These are phyloP conservation scores for Cichladusa arquata DNA, from an alignment of 2,113 vertebrate genomes.

Conservation along the genomic window DNA sequence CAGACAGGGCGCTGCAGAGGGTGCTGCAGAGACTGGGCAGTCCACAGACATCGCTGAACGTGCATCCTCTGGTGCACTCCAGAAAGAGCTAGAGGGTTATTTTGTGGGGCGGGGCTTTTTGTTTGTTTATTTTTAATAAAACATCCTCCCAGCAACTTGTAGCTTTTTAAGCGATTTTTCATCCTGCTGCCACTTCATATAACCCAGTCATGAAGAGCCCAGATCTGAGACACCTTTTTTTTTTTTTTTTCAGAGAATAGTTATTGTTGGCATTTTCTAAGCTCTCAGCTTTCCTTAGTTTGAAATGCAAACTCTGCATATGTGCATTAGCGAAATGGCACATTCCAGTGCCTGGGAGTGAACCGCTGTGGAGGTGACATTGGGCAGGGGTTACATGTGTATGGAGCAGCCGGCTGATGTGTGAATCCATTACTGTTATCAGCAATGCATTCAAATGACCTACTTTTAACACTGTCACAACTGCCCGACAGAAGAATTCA, in stretches of 20 bases:
- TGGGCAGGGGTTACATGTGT: constrained; percentile 28
- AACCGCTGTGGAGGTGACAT: constrained; percentile 40
- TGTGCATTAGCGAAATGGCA: constrained; percentile 34
- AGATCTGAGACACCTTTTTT: background rate
- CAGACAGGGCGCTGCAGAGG: background rate
- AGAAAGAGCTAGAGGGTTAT: background rate
- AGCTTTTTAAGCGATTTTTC: background rate
- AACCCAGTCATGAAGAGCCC: background rate
- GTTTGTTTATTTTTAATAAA: background rate
- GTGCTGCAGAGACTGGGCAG: background rate
- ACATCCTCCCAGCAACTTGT: background rate
- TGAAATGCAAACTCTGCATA: constrained; percentile 26
- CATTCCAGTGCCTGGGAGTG: background rate
- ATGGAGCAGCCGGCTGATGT: constrained; percentile 34
- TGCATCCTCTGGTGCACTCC: background rate
- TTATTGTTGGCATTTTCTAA: background rate
- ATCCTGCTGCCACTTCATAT: background rate
- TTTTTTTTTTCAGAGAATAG: background rate
- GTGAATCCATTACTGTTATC: constrained; percentile 57
- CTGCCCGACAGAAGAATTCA: background rate
- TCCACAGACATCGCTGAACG: background rate
- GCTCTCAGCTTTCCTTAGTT: background rate
- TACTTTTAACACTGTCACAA: constrained; percentile 51
- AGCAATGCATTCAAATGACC: constrained; percentile 59
- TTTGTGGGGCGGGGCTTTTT: background rate